Evolutionary conservation across 2,113 vertebrate species (phyloP), one percentile per base, ranked within the genome.

Genomic region (Thamnophis sirtalis): DNA sequence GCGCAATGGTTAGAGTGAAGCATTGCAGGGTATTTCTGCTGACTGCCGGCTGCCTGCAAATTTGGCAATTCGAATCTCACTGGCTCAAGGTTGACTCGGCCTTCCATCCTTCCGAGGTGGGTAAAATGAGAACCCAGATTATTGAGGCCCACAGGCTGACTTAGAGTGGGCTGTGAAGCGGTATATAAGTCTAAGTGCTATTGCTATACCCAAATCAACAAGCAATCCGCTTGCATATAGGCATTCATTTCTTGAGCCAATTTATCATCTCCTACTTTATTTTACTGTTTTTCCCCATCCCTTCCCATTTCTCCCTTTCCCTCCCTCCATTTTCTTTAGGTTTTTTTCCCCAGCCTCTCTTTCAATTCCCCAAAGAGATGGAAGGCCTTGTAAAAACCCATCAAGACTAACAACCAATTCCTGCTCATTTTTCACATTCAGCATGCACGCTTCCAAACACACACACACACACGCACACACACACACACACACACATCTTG

Each of bases 361-460:
- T 96, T 94, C 90, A 50, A 95, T 96, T 97, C 98, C 98, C 97
- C 91, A 97, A 97, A 96, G 97, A 97, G 96, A 97, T 93, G 93
- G 97, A 96, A 95, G 96, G 97, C 96, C 98, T 98, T 98, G 97
- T 98, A 97, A 97, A 58, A 98, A 97, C 97, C 97, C 97, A 97
- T 96, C 96, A 97, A 97, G 97, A 96, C 98, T 98, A 98, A 98
- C 98, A 98, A 98, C 97, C 97, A 33, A 98, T 98, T 98, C 97
- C 97, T 97, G 98, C 97, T 98, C 98, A 98, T 98, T 98, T 98
- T 98, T 98, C 98, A 98, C 98, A 98, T 98, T 98, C 98, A 97
- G 98, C 97, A 98, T 98, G 98, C 96, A 97, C 98, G 97, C 98
- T 98, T 98, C 60, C 60, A 63, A 63, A 98, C 97, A 98, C 98